A percentile compares a stretch with the other conserved stretches of the same genome.
phyloP scores from a whole-genome alignment of 2,113 vertebrate genomes.

The Forbesichthys papilliferus region DNA sequence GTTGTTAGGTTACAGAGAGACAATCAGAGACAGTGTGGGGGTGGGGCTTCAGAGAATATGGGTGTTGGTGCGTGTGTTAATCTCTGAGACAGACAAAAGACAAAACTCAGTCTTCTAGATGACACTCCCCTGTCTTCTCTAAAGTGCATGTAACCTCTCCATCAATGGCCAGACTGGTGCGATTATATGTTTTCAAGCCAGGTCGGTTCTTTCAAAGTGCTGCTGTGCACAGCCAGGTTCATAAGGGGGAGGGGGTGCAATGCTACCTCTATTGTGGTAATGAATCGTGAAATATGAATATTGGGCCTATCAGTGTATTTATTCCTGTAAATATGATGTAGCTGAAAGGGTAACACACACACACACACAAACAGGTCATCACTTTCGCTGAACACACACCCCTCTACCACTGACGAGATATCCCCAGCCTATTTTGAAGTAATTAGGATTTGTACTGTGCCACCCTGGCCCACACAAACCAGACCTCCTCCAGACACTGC shows the following conservation, averaged over 20 bases:
- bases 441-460: conserved; percentile 66
- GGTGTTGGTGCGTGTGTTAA: too few relatives aligned
- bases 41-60: too few relatives aligned
- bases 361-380: background rate
- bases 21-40: too few relatives aligned
- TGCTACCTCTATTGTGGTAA: too few relatives aligned
- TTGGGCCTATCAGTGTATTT: conserved; percentile 11
- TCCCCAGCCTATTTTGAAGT: conserved; percentile 59
- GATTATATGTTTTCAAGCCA: conserved; percentile 13
- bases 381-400: background rate
- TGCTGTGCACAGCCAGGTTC: conserved; percentile 14
- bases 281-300: background rate
- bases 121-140: conserved; percentile 24
- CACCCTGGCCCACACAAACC: conserved; percentile 33
- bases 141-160: conserved; percentile 32
- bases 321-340: background rate
- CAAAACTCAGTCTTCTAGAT: conserved; percentile 33
- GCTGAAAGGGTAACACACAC: background rate
- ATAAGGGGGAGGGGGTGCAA: background rate
- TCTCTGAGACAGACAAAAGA: too few relatives aligned
- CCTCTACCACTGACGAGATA: too few relatives aligned
- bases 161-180: conserved; percentile 39
- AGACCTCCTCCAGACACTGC: conserved; percentile 32
- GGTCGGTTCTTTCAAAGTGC: conserved; percentile 15
- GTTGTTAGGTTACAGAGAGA: too few relatives aligned